Base-by-base conservation (phyloP, 2,113 vertebrate species). In the Syngnathus typhle region DNA sequence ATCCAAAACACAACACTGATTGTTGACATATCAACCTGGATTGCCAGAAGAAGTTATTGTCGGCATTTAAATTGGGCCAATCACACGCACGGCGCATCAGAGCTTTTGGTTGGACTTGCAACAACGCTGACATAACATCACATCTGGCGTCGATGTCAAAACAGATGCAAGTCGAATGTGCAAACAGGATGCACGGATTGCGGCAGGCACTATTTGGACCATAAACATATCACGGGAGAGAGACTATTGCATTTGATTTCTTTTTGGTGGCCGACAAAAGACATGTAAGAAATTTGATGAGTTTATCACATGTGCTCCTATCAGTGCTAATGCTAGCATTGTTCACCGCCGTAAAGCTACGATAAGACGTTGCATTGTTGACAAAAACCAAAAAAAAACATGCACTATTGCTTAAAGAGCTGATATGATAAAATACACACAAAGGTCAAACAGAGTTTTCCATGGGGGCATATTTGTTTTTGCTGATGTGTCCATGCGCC, bases 151-250 rank as follows among this genome's bases (percentile, higher is more conserved):
- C 39, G 32, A 47, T 13, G 15, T 37, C 21, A 43, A n/a, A 32
- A 11, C 23, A 37, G 51, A 58, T 8, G 15, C 6, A 7, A 16
- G 15, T 60, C 5, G 4, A 39, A 81, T 79, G 78, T 64, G 65
- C 60, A 68, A 79, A 77, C 64, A 75, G 2, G 3, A 54, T 19
- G 9, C n/a, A 55, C 65, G 54, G 58, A 60, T 68, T 65, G 56
- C 60, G 21, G 55, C 11, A 23, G 5, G 3, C 59, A 19, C 36
- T 60, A 55, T 71, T 63, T 62, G 46, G 23, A 71, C 19, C 4
- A 70, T 62, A 74, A 64, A 76, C 69, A 3, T 70, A 4, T 10
- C 5, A 36, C 51, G 38, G 10, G 38, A 2, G 7, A 11, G 7
- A 2, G 41, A 16, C 44, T 1, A 47, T 43, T 43, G 4, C 13